Evolutionary conservation across 64 coral and sea anemone genomes (phyloP).

Genomic region (Pocillopora damicornis): DNA sequence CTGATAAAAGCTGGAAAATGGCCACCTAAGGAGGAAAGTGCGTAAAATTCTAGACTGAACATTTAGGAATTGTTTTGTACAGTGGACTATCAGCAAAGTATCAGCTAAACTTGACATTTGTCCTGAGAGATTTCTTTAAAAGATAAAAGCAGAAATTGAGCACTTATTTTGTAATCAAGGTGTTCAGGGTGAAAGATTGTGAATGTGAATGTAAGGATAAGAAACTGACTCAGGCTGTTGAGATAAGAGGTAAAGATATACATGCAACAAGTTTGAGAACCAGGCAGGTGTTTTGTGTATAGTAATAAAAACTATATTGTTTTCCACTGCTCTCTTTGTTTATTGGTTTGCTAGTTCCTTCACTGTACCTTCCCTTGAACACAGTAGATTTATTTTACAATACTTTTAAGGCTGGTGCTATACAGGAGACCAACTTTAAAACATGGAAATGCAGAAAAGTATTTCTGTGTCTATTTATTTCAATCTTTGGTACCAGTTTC

Average conservation of each 20-base stretch:
- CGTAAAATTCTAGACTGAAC: not conserved
- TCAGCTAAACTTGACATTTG: not conserved
- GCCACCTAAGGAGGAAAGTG: conserved; percentile 51
- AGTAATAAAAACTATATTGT: too few species aligned
- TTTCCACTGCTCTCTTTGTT: too few species aligned
- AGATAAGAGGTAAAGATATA: not conserved
- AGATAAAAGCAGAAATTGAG: not conserved
- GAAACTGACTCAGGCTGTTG: not conserved
- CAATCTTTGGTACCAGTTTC: too few species aligned
- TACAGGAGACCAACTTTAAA: too few species aligned
- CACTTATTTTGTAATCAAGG: conserved; percentile 9
- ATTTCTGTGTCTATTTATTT: too few species aligned
- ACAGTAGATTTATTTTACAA: too few species aligned
- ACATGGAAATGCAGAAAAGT: too few species aligned
- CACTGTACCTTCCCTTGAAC: too few species aligned
- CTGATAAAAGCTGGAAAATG: conserved; percentile 72
- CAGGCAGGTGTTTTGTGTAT: too few species aligned
- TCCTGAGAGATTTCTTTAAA: not conserved
- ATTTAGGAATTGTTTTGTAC: not conserved
- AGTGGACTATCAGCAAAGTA: not conserved
- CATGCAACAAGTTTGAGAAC: too few species aligned
- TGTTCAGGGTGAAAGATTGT: not conserved
- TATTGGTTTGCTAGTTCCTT: too few species aligned
- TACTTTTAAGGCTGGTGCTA: too few species aligned
- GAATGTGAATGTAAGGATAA: not conserved